phyloP scores from a whole-genome alignment of 2,797 vertebrate species.

The Glyptemys insculpta region DNA sequence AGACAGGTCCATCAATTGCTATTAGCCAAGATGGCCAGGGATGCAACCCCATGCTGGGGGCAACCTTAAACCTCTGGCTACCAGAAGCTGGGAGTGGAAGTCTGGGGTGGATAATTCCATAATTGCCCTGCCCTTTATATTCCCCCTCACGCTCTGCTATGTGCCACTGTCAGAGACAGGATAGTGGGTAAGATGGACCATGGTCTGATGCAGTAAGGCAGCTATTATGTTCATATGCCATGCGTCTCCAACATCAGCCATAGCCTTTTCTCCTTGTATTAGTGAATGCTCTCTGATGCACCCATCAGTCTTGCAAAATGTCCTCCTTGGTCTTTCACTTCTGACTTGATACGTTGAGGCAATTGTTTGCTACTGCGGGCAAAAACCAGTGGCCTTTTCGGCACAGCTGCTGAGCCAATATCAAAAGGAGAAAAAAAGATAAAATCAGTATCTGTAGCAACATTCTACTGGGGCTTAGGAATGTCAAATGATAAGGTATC shows the following conservation, averaged over 20 bases:
- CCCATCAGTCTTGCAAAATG: neutral
- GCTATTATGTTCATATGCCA: neutral
- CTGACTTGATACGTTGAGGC: neutral
- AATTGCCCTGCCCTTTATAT: neutral
- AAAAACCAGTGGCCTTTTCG: neutral
- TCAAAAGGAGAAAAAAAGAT: neutral
- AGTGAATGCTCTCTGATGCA: neutral
- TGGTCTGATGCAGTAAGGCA: neutral
- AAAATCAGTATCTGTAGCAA: slow-evolving; percentile 8
- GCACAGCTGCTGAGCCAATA: neutral
- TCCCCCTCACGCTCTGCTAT: neutral
- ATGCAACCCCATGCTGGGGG: neutral
- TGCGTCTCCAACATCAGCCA: neutral
- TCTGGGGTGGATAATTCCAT: neutral
- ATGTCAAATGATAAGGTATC: neutral
- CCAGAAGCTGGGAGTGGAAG: neutral
- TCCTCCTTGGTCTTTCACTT: neutral
- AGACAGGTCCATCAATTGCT: neutral
- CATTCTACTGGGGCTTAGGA: slow-evolving; percentile 13
- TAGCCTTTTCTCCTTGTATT: neutral
- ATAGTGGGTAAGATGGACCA: neutral
- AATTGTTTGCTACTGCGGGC: neutral
- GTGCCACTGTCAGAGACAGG: neutral
- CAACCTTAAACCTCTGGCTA: neutral
- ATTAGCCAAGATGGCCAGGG: neutral